Evolutionary conservation across 1,140 invertebrate genomes (phyloP).

Genomic region (Stegodyphus dumicola): DNA sequence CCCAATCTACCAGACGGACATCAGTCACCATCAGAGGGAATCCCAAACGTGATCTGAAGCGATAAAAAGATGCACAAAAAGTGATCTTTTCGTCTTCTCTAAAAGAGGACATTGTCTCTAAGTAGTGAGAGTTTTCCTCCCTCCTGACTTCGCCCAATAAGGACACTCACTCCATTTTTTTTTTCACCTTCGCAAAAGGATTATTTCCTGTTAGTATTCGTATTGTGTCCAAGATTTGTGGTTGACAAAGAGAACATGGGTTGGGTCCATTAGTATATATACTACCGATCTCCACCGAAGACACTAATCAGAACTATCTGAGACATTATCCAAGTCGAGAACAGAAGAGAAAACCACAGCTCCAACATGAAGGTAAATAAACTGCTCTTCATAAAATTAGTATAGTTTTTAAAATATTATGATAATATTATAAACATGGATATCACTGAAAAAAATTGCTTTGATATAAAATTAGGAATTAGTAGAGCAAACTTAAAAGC

Average conservation of each 20-base stretch:
- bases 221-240: slow-evolving; percentile 13
- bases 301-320: too few relatives aligned
- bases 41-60: slow-evolving; percentile 12
- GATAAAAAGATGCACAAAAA: background rate
- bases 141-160: slow-evolving; percentile 29
- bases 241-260: slow-evolving; percentile 14
- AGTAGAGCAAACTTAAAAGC: too few relatives aligned
- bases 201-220: slow-evolving; percentile 14
- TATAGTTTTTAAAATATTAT: too few relatives aligned
- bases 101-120: too few relatives aligned
- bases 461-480: too few relatives aligned
- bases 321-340: too few relatives aligned
- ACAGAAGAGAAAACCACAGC: too few relatives aligned
- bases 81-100: too few relatives aligned
- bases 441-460: too few relatives aligned
- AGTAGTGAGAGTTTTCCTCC: background rate
- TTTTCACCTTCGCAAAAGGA: slow-evolving; percentile 13
- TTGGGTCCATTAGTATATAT: slow-evolving; percentile 36
- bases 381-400: too few relatives aligned
- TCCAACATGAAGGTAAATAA: too few relatives aligned
- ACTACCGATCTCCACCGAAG: background rate
- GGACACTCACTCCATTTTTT: background rate
- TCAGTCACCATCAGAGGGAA: slow-evolving; percentile 15
- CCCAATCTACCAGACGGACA: background rate
- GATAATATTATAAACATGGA: too few relatives aligned